Percentiles rank a stretch among this genome's conserved stretches.
Evolutionary conservation across 1,140 invertebrate species (phyloP).

Genomic region (Streblospio benedicti): DNA sequence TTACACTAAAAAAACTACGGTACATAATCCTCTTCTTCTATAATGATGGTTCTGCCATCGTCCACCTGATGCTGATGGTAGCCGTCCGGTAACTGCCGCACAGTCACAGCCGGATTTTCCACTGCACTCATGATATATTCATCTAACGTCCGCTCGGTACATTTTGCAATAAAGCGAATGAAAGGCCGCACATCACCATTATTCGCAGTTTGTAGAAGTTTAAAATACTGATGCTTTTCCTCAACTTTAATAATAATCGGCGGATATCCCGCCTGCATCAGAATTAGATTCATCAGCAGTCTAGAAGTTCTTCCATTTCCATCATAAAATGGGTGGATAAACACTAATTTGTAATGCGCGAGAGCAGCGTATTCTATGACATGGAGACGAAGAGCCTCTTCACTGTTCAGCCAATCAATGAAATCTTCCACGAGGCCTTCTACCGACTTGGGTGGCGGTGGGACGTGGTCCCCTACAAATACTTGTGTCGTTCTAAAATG

Average conservation of each 20-base stretch:
- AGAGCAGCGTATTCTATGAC: constrained; percentile 73
- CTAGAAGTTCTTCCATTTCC: constrained; percentile 91
- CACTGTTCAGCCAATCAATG: constrained; percentile 76
- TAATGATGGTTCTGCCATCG: constrained; percentile 19
- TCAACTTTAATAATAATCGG: constrained; percentile 90
- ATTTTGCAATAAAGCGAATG: constrained; percentile 83
- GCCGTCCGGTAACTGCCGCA: not conserved
- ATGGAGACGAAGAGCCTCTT: constrained; percentile 65
- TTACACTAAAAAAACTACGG: too few relatives aligned
- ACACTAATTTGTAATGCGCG: constrained; percentile 91
- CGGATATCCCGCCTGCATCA: constrained; percentile 96
- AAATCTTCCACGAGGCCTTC: constrained; percentile 76
- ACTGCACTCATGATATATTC: constrained; percentile 54
- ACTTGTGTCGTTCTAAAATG: constrained; percentile 55
- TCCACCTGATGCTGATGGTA: not conserved
- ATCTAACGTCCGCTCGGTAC: constrained; percentile 86
- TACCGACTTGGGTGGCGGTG: constrained; percentile 73
- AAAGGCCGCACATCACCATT: constrained; percentile 60
- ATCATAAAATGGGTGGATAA: constrained; percentile 67
- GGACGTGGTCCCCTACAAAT: constrained; percentile 83
- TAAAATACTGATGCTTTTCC: constrained; percentile 67
- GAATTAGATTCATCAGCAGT: constrained; percentile 88
- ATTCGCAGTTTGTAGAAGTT: constrained; percentile 80
- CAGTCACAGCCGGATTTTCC: not conserved
- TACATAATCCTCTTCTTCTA: constrained; percentile 14